Base-by-base conservation (phyloP, 2,888 invertebrate species). In the Oxyscelio sp. region DNA sequence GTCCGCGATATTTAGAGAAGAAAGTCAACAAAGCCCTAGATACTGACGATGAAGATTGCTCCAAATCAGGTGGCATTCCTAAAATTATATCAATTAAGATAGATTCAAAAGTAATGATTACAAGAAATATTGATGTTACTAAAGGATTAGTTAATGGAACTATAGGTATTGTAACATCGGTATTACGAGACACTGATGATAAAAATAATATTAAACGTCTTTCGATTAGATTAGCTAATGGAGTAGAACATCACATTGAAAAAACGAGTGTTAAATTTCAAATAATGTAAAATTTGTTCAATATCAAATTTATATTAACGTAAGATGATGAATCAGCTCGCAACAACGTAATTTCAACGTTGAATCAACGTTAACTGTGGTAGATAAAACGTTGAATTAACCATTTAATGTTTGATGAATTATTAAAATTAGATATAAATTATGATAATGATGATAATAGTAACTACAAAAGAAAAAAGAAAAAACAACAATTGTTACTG, bases 141-240 rank as follows among this genome's bases (percentile, higher is more conserved):
- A 8, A 85, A 61, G 89, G 89, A 24, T 63, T 91, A 21, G 88
- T 90, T 0, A 91, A 90, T 78, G 90, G 90, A 31, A 74, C 89
- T 0, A 88, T 90, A 6, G 88, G 84, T 13, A 80, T 38, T 8
- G 70, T 90, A n/a, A 45, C 0, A 21, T 13, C 4, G 0, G 19
- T 66, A 15, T 38, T 34, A 38, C 50, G 1, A 50, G 34, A 66
- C 22, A 48, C 48, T 48, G 63, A 63, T 19, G 48, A 63, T 31
- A 63, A 63, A 48, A 48, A 27, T 63, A 48, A 63, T 34, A 13
- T 63, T 13, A 17, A 45, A 31, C n/a, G 48, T 34, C 11, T 63
- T 31, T 13, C 31, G 19, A 63, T 63, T 21, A 8, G 8, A 13
- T 34, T 63, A 34, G n/a, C 70, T 1, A 17, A 77, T n/a, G 86